Evolutionary conservation across 2,797 vertebrate genomes (phyloP).

Genomic region (Acanthis flammea): DNA sequence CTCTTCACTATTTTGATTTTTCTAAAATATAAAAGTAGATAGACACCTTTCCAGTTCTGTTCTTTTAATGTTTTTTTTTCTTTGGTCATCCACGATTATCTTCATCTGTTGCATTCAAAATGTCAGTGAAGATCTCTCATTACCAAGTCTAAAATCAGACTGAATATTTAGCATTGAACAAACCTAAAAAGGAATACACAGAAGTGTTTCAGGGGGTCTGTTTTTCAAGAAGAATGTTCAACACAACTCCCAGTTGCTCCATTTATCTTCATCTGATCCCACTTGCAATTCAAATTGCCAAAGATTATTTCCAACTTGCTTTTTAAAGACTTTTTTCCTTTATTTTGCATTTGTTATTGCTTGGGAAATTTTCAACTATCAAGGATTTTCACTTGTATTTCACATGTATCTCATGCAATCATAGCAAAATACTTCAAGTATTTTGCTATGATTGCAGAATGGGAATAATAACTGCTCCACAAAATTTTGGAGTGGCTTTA

Average conservation of each 20-base stretch:
- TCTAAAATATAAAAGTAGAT: not conserved
- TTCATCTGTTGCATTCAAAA: slow-evolving; percentile 70
- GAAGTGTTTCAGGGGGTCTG: not conserved
- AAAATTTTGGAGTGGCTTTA: not conserved
- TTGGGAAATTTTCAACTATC: not conserved
- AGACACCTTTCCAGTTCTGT: not conserved
- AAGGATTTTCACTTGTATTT: not conserved
- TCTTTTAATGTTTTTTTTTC: not conserved
- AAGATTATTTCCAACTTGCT: not conserved
- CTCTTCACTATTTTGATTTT: not conserved
- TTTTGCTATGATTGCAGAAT: not conserved
- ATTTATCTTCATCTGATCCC: not conserved
- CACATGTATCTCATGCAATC: not conserved
- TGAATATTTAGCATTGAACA: slow-evolving; percentile 75
- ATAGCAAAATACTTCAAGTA: not conserved
- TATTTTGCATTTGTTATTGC: not conserved
- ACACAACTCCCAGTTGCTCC: not conserved
- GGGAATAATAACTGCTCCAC: not conserved
- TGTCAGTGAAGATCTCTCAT: slow-evolving; percentile 60
- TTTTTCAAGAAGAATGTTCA: not conserved
- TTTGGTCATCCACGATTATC: slow-evolving; percentile 19
- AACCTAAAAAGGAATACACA: slow-evolving; percentile 66
- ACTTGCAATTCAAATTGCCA: not conserved
- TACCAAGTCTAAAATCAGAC: slow-evolving; percentile 59
- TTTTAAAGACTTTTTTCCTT: not conserved